Conservation (phyloP, 2,113 vertebrate species). For the Leiothrix lutea region DNA sequence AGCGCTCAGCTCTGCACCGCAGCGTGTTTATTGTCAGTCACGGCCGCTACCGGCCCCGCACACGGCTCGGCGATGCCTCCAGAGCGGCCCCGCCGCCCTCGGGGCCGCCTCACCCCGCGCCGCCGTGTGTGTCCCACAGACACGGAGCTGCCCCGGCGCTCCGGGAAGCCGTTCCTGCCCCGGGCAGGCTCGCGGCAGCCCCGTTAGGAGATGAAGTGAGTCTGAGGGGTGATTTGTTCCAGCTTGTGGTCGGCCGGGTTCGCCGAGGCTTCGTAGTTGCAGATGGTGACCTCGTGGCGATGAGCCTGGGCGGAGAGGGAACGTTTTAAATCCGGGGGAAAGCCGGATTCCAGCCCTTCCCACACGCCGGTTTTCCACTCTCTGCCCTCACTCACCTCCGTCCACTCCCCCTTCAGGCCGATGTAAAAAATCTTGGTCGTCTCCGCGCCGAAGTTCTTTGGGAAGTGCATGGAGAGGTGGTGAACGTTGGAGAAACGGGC, state of each 20-base stretch:
- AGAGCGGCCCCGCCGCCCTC: neutral
- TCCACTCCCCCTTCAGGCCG: constrained; percentile 91
- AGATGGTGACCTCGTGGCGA: constrained; percentile 94
- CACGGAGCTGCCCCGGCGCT: neutral
- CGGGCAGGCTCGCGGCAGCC: fast-evolving
- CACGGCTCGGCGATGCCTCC: neutral
- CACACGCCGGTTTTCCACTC: fast-evolving
- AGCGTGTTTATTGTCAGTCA: neutral
- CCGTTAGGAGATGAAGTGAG: constrained; percentile 90
- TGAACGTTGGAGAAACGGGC: constrained; percentile 90
- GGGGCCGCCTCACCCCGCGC: neutral
- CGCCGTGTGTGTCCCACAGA: neutral
- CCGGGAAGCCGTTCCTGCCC: neutral
- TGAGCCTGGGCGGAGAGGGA: constrained; percentile 76
- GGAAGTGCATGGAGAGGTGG: constrained; percentile 94
- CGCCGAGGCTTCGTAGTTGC: constrained; percentile 92
- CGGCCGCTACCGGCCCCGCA: neutral
- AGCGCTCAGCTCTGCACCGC: neutral
- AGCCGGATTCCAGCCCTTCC: no score
- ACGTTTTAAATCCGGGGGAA: neutral
- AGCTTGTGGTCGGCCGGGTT: constrained; percentile 93
- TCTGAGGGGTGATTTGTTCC: constrained; percentile 86
- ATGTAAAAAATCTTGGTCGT: constrained; percentile 92
- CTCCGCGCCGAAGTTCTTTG: constrained; percentile 92
- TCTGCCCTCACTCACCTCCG: constrained; percentile 78